These are phyloP conservation scores for Atrina japonica DNA, from an alignment of 2,888 invertebrate species.

Conservation along the genomic window DNA sequence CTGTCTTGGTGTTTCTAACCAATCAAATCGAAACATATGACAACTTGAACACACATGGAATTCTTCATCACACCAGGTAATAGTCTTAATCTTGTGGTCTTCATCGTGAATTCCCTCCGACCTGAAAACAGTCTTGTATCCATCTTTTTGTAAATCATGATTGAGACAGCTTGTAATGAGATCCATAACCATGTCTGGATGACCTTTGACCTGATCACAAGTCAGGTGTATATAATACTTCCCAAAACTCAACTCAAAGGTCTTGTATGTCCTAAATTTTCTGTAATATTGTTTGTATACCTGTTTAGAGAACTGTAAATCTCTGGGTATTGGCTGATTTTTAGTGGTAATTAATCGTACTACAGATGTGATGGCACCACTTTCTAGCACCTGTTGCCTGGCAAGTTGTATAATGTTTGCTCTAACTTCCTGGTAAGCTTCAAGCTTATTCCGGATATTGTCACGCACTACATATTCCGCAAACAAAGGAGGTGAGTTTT, in stretches of 20 bases:
- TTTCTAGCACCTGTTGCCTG: slow-evolving; percentile 54
- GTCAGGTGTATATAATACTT: slow-evolving; percentile 59
- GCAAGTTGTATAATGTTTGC: slow-evolving; percentile 57
- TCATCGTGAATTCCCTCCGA: slow-evolving; percentile 54
- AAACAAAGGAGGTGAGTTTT: slow-evolving; percentile 63
- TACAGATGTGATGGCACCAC: slow-evolving; percentile 51
- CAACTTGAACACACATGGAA: slow-evolving; percentile 62
- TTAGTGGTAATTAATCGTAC: slow-evolving; percentile 58
- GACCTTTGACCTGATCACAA: slow-evolving; percentile 53
- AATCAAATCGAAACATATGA: slow-evolving; percentile 63
- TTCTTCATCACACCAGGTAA: slow-evolving; percentile 62
- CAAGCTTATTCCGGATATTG: slow-evolving; percentile 58
- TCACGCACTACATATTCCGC: slow-evolving; percentile 62
- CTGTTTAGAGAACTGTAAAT: slow-evolving; percentile 65
- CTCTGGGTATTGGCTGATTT: slow-evolving; percentile 64
- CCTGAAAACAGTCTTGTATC: slow-evolving; percentile 51
- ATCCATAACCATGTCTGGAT: slow-evolving; percentile 58
- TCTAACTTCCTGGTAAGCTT: slow-evolving; percentile 56
- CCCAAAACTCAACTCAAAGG: slow-evolving; percentile 61
- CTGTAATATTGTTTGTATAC: slow-evolving; percentile 64
- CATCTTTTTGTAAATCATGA: slow-evolving; percentile 52
- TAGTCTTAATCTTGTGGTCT: slow-evolving; percentile 51
- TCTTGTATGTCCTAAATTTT: slow-evolving; percentile 56
- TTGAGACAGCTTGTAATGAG: slow-evolving; percentile 56
- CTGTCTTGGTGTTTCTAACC: slow-evolving; percentile 42